Base-by-base conservation (phyloP, 1,140 invertebrate genomes). In the Potamilus streckersoni region DNA sequence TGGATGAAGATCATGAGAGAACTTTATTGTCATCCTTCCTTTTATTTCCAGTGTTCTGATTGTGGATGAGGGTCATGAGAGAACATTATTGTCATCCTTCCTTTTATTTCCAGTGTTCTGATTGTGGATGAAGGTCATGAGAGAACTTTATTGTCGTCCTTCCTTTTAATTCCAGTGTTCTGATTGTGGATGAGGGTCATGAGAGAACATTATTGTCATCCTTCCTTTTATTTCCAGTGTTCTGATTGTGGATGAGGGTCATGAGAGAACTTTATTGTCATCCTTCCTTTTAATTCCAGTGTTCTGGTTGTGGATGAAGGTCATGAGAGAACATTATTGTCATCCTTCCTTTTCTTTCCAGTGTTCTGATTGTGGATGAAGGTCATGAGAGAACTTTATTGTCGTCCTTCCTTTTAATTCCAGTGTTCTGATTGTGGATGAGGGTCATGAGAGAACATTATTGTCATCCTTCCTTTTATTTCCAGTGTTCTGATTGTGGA, bases 111-210 rank as follows among this genome's bases (percentile, higher is more conserved):
- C 80, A 97, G 95, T 92, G 97, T 99, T 0, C 96, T 99, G 94
- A 99, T 99, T 76, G 98, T 99, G 87, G 98, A 99, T 89, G 98
- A 99, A 92, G 98, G 98, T 83, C 98, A 99, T 90, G 98, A 99
- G 89, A 90, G 98, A 64, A 99, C 98, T n/a, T 8, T 38, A 8
- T 38, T 38, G 8, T 38, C 38, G 4, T 38, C 23, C 2, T 38
- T 6, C 4, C 38, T 6, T 38, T 38, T 6, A 38, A 6, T 38
- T 38, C 8, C 38, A 8, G 4, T 38, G 38, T 38, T 38, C 23
- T 38, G 8, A 38, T 38, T 38, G 8, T 38, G 38, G 38, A 38
- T 38, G 38, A 38, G 8, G 8, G 4, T 38, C 38, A 38, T 38
- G 38, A 38, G 38, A 38, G 38, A 38, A 38, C 38, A 38, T 38